These are phyloP conservation scores for Furcifer pardalis DNA, from an alignment of 2,797 vertebrate species.

Conservation along the genomic window DNA sequence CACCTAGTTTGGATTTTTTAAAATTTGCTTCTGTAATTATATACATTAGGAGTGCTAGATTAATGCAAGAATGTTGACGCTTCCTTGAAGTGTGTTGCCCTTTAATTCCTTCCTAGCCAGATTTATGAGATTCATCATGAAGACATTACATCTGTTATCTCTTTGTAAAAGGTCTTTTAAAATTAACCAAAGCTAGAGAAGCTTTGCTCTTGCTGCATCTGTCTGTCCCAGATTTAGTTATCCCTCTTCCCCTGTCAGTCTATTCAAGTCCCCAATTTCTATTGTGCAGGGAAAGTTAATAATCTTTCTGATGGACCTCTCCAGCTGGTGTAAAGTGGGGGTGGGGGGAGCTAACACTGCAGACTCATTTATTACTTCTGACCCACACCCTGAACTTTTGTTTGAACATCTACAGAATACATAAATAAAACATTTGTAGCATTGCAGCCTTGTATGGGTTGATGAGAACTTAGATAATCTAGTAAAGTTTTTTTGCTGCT, in stretches of 20 bases:
- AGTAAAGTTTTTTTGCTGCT: not conserved
- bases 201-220: not conserved
- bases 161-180: slow-evolving; percentile 29
- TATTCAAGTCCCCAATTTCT: not conserved
- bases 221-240: not conserved
- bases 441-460: not conserved
- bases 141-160: slow-evolving; percentile 54
- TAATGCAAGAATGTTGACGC: slow-evolving; percentile 24
- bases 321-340: not conserved
- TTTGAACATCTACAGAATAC: not conserved
- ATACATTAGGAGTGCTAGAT: not conserved
- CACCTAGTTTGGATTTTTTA: slow-evolving; percentile 20
- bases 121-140: slow-evolving; percentile 57
- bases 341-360: not conserved
- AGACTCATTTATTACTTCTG: slow-evolving; percentile 1
- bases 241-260: not conserved
- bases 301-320: not conserved
- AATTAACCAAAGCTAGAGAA: slow-evolving; percentile 30
- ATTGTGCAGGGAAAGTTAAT: not conserved
- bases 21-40: slow-evolving; percentile 28
- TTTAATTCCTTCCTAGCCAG: slow-evolving; percentile 56
- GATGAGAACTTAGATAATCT: slow-evolving; percentile 13
- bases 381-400: slow-evolving; percentile 21
- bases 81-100: slow-evolving; percentile 25
- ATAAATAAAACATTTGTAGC: slow-evolving; percentile 4